Evolutionary conservation across 1,140 invertebrate species (phyloP).

Genomic region (Polypedilum vanderplanki): DNA sequence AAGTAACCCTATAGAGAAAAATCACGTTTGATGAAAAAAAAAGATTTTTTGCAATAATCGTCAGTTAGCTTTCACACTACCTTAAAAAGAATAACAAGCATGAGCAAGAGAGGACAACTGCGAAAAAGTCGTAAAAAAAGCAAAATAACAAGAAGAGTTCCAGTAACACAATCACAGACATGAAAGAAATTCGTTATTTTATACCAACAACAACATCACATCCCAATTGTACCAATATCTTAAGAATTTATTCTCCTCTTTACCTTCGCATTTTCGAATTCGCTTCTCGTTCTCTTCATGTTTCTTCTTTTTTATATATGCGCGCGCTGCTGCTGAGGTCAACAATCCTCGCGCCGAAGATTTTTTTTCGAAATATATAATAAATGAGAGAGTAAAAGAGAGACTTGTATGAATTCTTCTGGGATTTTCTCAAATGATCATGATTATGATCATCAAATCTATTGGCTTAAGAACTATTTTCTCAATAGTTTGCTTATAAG

Average conservation of each 20-base stretch:
- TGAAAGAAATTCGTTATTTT: conserved; percentile 4
- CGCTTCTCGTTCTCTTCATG: neutral
- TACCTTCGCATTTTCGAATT: neutral
- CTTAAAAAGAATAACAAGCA: neutral
- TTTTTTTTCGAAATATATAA: neutral
- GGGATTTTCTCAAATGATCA: neutral
- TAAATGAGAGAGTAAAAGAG: neutral
- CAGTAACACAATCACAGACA: neutral
- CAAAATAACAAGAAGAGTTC: neutral
- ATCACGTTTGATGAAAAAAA: no score
- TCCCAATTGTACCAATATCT: conserved; percentile 15
- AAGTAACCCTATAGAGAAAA: no score
- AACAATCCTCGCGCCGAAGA: conserved; percentile 10
- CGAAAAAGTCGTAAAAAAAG: neutral
- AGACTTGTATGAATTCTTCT: neutral
- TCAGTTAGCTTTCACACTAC: neutral
- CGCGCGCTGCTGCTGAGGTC: conserved; percentile 1
- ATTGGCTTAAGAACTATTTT: conserved; percentile 11
- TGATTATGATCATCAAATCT: neutral
- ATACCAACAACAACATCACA: neutral
- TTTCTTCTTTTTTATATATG: neutral
- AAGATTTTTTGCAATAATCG: no score
- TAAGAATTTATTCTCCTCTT: neutral
- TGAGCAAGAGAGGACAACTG: neutral
- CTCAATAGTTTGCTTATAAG: no score